Evolutionary conservation across 2,888 invertebrate genomes (phyloP), one percentile per base, ranked within the genome.

Genomic region (Physocephala rufipes): DNA sequence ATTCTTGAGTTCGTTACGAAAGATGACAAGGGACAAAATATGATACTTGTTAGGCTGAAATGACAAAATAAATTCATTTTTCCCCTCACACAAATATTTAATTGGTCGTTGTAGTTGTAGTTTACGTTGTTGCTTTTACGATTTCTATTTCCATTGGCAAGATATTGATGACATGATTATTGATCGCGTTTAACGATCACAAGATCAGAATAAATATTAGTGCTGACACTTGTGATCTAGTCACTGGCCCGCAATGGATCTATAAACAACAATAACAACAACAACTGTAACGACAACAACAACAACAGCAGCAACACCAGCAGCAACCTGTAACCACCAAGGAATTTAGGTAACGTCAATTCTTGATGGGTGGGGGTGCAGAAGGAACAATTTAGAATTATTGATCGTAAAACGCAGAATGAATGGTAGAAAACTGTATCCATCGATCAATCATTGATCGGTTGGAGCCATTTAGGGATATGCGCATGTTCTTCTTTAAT

Each of bases 131-230:
- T 59, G 45, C 53, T 43, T 45, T 59, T 47, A 43, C 26, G 19
- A 67, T 45, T 67, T 67, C 67, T n/a, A n/a, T n/a, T n/a, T n/a
- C n/a, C n/a, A n/a, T n/a, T n/a, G n/a, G 55, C 36, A 58, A 64
- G 21, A 61, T 59, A 30, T 53, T 62, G 53, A 58, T 49, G 36
- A 65, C 68, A 36, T 71, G 26, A 49, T 70, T 67, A 73, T 67
- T 74, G 73, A 66, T 73, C 53, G 63, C n/a, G n/a, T n/a, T n/a
- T n/a, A n/a, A n/a, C n/a, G n/a, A n/a, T n/a, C n/a, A 71, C 72
- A 70, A 73, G 73, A 74, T 73, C 73, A 74, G 73, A 74, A n/a
- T n/a, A n/a, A n/a, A n/a, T 7, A 21, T 51, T 45, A 51, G 7
- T n/a, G 51, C 1, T 51, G 51, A 19, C 19, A 21, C 2, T 51